Base-by-base conservation (phyloP, 2,797 vertebrate genomes). In the Pachyuromys duprasi region DNA sequence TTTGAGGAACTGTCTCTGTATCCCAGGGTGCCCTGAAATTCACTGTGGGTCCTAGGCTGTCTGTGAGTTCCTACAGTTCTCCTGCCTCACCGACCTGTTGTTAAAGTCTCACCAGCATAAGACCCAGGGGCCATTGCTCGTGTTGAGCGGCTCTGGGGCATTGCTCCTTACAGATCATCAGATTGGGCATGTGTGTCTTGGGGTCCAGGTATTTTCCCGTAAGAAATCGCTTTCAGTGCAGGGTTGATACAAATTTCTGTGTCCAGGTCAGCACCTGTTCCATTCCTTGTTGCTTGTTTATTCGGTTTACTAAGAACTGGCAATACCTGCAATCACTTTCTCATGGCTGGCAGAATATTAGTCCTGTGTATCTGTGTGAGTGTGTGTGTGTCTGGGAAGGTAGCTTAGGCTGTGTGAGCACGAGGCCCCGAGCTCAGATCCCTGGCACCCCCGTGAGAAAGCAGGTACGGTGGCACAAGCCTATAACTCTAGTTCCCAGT, bases 241-340 rank as follows among this genome's bases (percentile, higher is more conserved):
- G 55, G 13, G 82, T 91, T 91, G 53, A 76, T 63, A 76, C 45
- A 31, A 57, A 42, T 78, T 74, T 84, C 74, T 45, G 33, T 82
- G 55, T 94, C 45, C 49, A 74, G 45, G 9, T 65, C 62, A 86
- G 17, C 75, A n/a, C 74, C 24, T 89, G 36, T 70, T 91, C 18
- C 89, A 13, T 45, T 89, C 92, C n/a, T 45, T 92, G 14, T 22
- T 91, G 39, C 22, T 20, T 94, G 39, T 76, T 79, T 60, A 0
- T 17, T 39, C 31, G 62, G 31, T 63, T 93, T 83, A 91, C 60
- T 80, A 94, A 65, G 69, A 76, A 93, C 87, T 94, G 93, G 3
- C 28, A 86, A 81, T 72, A 31, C 36, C 24, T 36, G 69, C 33
- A 11, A 28, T 79, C 57, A 76, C 15, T 55, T 76, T 53, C 89